Base-by-base conservation (phyloP, 2,888 invertebrate genomes). In the Biston stratarius region DNA sequence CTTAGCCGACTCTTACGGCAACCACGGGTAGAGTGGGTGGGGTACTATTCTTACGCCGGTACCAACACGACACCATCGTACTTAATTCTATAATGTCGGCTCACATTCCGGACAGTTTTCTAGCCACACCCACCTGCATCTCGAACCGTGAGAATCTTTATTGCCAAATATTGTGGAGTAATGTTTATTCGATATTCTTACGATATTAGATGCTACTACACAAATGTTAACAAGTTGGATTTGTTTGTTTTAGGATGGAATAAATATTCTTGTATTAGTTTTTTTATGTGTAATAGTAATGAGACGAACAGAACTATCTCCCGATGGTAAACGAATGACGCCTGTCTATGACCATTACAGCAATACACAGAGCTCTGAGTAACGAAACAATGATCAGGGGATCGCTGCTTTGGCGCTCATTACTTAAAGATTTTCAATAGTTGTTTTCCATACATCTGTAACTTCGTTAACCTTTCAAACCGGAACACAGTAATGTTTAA, bases 81-180 rank as follows among this genome's bases (percentile, higher is more conserved):
- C 24, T 1, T 24, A 24, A 24, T 24, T 24, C 14, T 1, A 40
- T 6, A n/a, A 44, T 42, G 56, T 57, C 49, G n/a, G 44, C 24
- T 38, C 10, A 33, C n/a, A 15, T 53, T 40, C n/a, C 58, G 58
- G 52, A 57, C 63, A 57, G 48, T 24, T 12, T 9, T 49, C n/a
- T 5, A 58, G 24, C 42, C 55, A 56, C 65, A 60, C 52, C 45
- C 57, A 64, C 55, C 44, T 36, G 53, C 34, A 24, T 36, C 44
- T 45, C 36, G 14, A 44, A 42, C 60, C 65, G 65, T 66, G 65
- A 61, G 65, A 66, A 66, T 38, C 48, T 51, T 24, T 10, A 66
- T 61, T 66, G 57, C 56, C 45, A 66, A 66, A 64, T 58, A 38
- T 56, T 47, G 48, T 62, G 49, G 24, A 53, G 53, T 59, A 64